Percentiles rank a stretch among this genome's conserved stretches.
Conservation (phyloP, 2,888 invertebrate species). For the Chrysolina americana region DNA sequence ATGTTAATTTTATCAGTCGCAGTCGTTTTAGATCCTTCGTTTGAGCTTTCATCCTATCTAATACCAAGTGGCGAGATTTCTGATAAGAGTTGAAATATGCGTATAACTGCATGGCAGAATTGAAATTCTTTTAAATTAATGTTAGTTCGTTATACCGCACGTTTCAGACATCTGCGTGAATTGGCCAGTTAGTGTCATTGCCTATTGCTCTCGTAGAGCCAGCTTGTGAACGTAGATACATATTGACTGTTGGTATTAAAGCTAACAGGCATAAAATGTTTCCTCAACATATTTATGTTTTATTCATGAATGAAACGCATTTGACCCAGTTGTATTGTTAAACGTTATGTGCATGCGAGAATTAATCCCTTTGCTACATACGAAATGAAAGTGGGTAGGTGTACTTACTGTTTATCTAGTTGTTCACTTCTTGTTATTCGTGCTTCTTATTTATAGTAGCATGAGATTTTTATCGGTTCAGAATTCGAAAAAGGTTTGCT, state of each 20-base stretch:
- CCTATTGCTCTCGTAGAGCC: neutral
- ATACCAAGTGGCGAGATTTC: too few species aligned
- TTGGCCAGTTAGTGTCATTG: too few species aligned
- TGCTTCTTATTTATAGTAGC: neutral
- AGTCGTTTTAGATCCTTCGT: too few species aligned
- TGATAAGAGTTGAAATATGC: too few species aligned
- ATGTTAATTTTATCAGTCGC: too few species aligned
- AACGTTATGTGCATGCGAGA: conserved; percentile 30
- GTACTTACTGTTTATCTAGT: conserved; percentile 21
- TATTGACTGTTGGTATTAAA: conserved; percentile 11
- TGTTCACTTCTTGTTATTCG: conserved; percentile 25
- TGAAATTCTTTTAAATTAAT: too few species aligned
- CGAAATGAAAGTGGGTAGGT: conserved; percentile 16
- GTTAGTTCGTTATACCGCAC: too few species aligned
- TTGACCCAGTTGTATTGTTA: conserved; percentile 38
- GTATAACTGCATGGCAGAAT: too few species aligned
- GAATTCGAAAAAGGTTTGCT: neutral
- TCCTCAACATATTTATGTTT: conserved; percentile 28
- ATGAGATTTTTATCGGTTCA: neutral
- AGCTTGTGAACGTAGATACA: neutral
- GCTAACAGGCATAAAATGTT: conserved; percentile 30
- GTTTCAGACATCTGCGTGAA: too few species aligned
- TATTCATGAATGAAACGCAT: conserved; percentile 41
- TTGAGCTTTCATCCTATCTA: too few species aligned
- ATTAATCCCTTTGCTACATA: conserved; percentile 35